Base-by-base conservation (phyloP, 2,888 invertebrate species). In the Eupithecia subumbrata region DNA sequence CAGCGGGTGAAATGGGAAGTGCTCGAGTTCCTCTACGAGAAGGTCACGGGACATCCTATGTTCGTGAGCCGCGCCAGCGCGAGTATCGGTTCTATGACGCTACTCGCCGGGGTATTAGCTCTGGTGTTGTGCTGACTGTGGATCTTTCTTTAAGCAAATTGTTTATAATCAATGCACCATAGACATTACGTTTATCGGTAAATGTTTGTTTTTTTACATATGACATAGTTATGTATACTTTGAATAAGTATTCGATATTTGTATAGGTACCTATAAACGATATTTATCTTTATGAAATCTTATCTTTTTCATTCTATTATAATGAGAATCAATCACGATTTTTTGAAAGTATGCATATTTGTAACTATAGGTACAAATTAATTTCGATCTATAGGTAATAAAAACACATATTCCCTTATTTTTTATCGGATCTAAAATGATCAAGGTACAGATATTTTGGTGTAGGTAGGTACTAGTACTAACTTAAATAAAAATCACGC, bases 1-100 rank as follows among this genome's bases (percentile, higher is more conserved):
- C 72, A 70, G 12, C 22, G 1, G 2, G 73, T 63, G 40, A 70
- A 75, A 22, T 7, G 25, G 3, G n/a, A 48, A 4, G 80, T 80
- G 2, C 52, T 78, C 2, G 18, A n/a, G 0, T 64, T 67, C 22
- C 73, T 80, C 63, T n/a, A 73, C 37, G 72, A 75, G 69, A 64
- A 52, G 16, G 75, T 73, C 7, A 73, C 43, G 1, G 79, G 76
- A 0, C 63, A 14, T 0, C 68, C 75, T 1, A 30, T 40, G 18
- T 1, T 22, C 40, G 48, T 18, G 4, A 18, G 66, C 64, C 9
- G 34, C 56, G 73, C 69, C 0, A 12, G 25, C 14, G 12, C 48
- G 18, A 71, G 48, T 14, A 2, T 71, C 48, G 66, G 69, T 7
- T 74, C 74, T 30, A 14, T 76, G 0, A 12, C 56, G 18, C 22